Evolutionary conservation across 2,113 vertebrate species (phyloP).

Genomic region (Orientallactaga bullata): DNA sequence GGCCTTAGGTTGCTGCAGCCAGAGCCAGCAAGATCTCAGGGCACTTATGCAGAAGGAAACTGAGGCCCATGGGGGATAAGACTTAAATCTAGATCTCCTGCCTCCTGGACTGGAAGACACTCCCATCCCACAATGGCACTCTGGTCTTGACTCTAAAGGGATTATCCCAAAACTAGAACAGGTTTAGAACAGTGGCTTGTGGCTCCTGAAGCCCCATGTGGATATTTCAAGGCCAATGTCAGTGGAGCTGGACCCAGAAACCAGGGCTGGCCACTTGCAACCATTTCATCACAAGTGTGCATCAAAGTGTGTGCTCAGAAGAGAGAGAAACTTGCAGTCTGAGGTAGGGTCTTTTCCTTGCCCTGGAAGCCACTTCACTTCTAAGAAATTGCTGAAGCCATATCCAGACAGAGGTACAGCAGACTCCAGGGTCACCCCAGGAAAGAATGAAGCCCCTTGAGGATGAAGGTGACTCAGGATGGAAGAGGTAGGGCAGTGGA

Average conservation of each 20-base stretch:
- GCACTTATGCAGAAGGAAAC: not conserved
- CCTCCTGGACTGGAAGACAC: not conserved
- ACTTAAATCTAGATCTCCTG: not conserved
- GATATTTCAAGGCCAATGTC: not conserved
- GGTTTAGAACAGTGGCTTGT: not conserved
- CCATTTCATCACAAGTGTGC: not conserved
- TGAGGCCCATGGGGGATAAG: not conserved
- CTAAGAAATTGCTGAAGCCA: not conserved
- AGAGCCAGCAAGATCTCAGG: not conserved
- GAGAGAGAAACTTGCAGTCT: not conserved
- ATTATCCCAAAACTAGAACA: not conserved
- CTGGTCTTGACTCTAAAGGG: not conserved
- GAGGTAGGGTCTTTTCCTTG: not conserved
- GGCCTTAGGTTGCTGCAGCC: not conserved
- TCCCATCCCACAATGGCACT: not conserved
- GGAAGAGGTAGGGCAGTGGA: not conserved
- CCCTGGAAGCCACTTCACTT: not conserved
- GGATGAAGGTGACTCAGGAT: not conserved
- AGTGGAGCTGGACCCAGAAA: not conserved
- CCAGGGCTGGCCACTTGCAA: not conserved
- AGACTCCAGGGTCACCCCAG: not conserved
- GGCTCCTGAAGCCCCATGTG: not conserved
- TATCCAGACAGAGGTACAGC: not conserved
- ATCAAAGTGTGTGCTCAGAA: not conserved
- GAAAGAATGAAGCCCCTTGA: not conserved